Conservation (phyloP, 2,113 vertebrate genomes). For the Oryzias woworae region DNA sequence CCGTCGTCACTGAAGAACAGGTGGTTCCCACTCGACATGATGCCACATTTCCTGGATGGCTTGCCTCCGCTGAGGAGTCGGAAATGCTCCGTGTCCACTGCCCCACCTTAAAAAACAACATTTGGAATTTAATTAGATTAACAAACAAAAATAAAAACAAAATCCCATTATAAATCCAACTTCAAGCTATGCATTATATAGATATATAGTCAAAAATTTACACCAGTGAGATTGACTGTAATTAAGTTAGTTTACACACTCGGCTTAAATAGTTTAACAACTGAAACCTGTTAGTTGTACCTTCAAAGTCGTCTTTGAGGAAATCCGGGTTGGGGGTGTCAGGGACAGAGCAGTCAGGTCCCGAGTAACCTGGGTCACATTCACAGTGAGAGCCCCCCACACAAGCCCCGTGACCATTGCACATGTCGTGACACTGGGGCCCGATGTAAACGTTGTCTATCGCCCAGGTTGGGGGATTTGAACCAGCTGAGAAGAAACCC, state of each 20-base stretch:
- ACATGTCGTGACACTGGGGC: conserved; percentile 97
- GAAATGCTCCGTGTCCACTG: conserved; percentile 88
- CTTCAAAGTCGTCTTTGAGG: conserved; percentile 98
- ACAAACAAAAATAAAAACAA: background rate
- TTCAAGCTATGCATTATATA: background rate
- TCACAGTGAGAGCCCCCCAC: conserved; percentile 87
- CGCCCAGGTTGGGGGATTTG: conserved; percentile 92
- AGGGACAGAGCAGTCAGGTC: conserved; percentile 87
- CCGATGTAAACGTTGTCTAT: conserved; percentile 94
- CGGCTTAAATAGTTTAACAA: too few species aligned
- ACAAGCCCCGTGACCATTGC: conserved; percentile 90
- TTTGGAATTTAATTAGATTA: background rate
- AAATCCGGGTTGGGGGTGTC: conserved; percentile 92
- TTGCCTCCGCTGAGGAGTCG: conserved; percentile 91
- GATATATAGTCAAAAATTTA: too few species aligned
- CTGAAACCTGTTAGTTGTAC: conserved; percentile 64
- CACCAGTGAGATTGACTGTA: too few species aligned
- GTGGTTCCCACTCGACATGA: conserved; percentile 96
- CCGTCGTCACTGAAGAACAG: conserved; percentile 97
- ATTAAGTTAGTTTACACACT: too few species aligned
- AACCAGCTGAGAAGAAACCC: conserved; percentile 87
- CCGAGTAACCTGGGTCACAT: conserved; percentile 90
- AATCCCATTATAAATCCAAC: background rate
- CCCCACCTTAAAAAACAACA: conserved; percentile 68
- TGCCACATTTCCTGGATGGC: conserved; percentile 94